Conservation (phyloP, 35 echinoderm and acorn worm species). For the Holothuria glaberrima region DNA sequence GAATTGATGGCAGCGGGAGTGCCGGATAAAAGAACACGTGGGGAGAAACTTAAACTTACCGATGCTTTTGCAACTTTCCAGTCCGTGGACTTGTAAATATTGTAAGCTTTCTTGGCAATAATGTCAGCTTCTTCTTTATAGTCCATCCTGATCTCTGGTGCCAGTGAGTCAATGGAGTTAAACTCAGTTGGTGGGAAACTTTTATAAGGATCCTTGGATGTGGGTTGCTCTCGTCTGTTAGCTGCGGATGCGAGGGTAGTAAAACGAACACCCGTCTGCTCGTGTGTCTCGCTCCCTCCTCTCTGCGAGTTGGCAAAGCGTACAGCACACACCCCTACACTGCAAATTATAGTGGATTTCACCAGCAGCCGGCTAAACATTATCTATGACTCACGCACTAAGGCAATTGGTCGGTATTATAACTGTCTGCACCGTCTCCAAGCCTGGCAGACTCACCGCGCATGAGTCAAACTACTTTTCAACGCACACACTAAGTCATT, state of each 20-base stretch:
- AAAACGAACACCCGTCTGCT: slow-evolving; percentile 1
- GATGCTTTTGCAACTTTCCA: slow-evolving; percentile 55
- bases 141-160: slow-evolving; percentile 32
- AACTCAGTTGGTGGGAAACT: not conserved
- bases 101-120: slow-evolving; percentile 38
- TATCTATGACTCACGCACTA: slow-evolving; percentile 44
- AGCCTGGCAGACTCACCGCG: not conserved
- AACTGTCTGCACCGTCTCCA: slow-evolving; percentile 2
- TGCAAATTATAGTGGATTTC: slow-evolving; percentile 19
- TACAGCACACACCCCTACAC: slow-evolving; percentile 19
- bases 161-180: not conserved
- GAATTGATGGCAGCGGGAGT: too few species aligned
- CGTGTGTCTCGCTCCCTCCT: not conserved
- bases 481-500: not conserved
- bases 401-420: too few species aligned
- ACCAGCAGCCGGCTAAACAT: slow-evolving; percentile 38
- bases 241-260: not conserved
- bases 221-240: slow-evolving; percentile 11
- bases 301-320: slow-evolving; percentile 1
- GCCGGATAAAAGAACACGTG: too few species aligned
- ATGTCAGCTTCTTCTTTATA: slow-evolving; percentile 41
- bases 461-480: not conserved
- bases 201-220: slow-evolving; percentile 19
- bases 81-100: slow-evolving; percentile 47
- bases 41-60: slow-evolving; percentile 12